Conservation (phyloP, 2,888 invertebrate species). For the Zootermopsis nevadensis region DNA sequence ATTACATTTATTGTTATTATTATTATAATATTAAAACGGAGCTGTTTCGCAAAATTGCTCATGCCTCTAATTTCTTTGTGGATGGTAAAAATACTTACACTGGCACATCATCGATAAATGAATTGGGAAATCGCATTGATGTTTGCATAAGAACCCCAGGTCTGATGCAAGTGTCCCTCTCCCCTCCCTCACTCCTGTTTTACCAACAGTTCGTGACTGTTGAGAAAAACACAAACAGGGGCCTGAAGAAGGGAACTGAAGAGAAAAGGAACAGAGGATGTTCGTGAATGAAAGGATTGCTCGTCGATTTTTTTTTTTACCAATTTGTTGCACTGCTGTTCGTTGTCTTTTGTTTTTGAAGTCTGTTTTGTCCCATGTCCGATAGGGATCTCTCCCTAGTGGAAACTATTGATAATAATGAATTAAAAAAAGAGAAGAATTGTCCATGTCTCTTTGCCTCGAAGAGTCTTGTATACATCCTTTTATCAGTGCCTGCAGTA, state of each 20-base stretch:
- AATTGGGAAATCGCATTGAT: no score
- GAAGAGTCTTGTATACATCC: conserved; percentile 43
- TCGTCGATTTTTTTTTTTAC: background rate
- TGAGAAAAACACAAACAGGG: background rate
- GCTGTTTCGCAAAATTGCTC: no score
- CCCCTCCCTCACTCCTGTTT: no score
- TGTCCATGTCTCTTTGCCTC: conserved; percentile 40
- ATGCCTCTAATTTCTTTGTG: no score
- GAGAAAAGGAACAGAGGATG: background rate
- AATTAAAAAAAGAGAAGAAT: conserved; percentile 22
- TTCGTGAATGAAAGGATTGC: background rate
- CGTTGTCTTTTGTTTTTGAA: conserved; percentile 32
- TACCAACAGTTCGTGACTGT: background rate
- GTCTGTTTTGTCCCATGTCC: conserved; percentile 28
- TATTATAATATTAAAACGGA: no score
- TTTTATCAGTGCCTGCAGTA: conserved; percentile 44
- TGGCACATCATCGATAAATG: no score
- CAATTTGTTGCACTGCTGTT: conserved; percentile 3
- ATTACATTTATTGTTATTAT: no score
- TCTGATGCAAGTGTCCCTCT: no score
- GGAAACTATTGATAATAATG: conserved; percentile 31
- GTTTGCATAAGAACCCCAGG: no score
- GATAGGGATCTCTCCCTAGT: background rate
- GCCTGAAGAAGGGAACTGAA: background rate
- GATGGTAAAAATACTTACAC: no score